Percentiles rank a stretch among this genome's conserved stretches.
These are phyloP conservation scores for Caranx ignobilis DNA, from an alignment of 2,113 vertebrate genomes.

Conservation along the genomic window DNA sequence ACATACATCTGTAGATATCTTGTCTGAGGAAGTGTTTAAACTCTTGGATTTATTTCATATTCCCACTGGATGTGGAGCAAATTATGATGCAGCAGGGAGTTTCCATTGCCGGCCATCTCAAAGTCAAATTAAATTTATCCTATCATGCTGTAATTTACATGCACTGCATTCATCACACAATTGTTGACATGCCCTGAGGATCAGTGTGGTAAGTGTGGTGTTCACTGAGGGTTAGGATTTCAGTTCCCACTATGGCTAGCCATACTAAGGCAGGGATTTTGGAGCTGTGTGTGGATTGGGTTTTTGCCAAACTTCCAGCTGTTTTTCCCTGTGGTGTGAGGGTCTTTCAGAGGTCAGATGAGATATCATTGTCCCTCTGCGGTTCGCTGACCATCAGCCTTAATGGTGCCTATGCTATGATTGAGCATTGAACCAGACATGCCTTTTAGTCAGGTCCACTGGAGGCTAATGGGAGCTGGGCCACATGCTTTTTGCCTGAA, in stretches of 20 bases:
- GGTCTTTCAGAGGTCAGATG: constrained; percentile 41
- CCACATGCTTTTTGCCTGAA: constrained; percentile 28
- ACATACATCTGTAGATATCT: not conserved
- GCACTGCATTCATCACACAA: constrained; percentile 1
- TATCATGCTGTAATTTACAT: not conserved
- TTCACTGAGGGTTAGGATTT: constrained; percentile 16
- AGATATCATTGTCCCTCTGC: constrained; percentile 8
- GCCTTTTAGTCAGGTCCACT: constrained; percentile 32
- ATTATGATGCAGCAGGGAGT: not conserved
- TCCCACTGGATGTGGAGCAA: not conserved
- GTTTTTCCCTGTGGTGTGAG: constrained; percentile 5
- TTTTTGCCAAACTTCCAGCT: constrained; percentile 33
- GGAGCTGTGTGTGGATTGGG: constrained; percentile 17
- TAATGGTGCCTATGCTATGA: constrained; percentile 12
- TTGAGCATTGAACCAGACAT: constrained; percentile 34
- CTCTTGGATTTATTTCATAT: not conserved
- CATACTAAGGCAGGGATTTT: constrained; percentile 2
- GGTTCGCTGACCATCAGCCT: constrained; percentile 15
- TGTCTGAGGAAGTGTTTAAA: not conserved
- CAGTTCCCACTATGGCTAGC: not conserved
- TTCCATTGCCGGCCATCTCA: not conserved
- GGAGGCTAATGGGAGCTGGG: constrained; percentile 26
- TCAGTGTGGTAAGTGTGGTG: not conserved
- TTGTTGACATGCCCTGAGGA: not conserved
- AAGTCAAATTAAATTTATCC: constrained; percentile 5